Evolutionary conservation across 2,797 vertebrate genomes (phyloP).

Genomic region (Pristis pectinata): DNA sequence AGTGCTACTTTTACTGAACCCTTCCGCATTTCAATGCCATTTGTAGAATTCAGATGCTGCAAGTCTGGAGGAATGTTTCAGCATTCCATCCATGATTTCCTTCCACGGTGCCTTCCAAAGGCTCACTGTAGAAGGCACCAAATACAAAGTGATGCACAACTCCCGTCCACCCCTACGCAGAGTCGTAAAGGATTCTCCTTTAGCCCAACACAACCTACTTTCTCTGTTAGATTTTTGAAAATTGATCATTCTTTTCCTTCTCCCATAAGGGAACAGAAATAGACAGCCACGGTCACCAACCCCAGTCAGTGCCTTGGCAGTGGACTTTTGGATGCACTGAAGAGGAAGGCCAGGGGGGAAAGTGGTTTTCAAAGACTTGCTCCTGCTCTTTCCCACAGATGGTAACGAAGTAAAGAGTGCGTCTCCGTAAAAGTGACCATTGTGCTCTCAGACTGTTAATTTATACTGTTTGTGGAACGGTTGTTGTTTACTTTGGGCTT

Average conservation of each 20-base stretch:
- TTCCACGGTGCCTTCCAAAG: no score
- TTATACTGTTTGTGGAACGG: no score
- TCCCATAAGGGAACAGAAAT: not conserved
- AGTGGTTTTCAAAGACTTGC: not conserved
- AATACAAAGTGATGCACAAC: no score
- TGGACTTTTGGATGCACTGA: no score
- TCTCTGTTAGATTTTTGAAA: not conserved
- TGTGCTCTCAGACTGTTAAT: not conserved
- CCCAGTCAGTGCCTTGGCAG: not conserved
- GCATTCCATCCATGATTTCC: no score
- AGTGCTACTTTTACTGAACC: no score
- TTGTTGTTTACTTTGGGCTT: no score
- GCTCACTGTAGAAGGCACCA: no score
- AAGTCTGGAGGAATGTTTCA: no score
- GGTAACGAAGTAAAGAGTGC: not conserved
- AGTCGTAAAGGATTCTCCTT: not conserved
- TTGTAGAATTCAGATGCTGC: no score
- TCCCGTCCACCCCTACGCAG: not conserved
- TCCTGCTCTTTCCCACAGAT: not conserved
- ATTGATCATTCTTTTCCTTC: not conserved
- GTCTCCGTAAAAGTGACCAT: not conserved
- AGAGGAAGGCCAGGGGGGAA: not conserved
- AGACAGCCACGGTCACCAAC: not conserved
- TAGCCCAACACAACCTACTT: not conserved
- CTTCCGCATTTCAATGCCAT: no score